Evolutionary conservation across 2,797 vertebrate species (phyloP).

Genomic region (Carcharodon carcharias): DNA sequence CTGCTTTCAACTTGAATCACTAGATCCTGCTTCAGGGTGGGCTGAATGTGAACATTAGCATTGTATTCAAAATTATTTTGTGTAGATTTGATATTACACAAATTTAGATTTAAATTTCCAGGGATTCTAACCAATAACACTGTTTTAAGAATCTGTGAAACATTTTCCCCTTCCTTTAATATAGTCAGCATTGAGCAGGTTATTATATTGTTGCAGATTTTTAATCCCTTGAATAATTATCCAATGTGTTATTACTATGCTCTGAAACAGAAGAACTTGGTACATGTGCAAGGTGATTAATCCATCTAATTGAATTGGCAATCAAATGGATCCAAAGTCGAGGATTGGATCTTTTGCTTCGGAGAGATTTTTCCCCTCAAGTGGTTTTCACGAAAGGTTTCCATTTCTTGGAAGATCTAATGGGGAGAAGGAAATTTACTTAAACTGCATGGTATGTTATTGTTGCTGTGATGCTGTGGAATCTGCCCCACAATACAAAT

Average conservation of each 20-base stretch:
- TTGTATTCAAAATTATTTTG: not conserved
- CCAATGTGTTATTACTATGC: not conserved
- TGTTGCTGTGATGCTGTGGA: not conserved
- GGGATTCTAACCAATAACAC: not conserved
- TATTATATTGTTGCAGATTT: not conserved
- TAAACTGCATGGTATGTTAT: not conserved
- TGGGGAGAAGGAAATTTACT: not conserved
- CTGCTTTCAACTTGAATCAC: not conserved
- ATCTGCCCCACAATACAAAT: not conserved
- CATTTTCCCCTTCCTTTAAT: not conserved
- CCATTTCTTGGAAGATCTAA: not conserved
- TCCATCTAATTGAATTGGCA: not conserved
- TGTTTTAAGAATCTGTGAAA: not conserved
- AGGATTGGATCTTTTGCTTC: not conserved
- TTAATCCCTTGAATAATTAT: not conserved
- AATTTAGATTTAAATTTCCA: not conserved
- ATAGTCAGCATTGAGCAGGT: not conserved
- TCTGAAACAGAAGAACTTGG: not conserved
- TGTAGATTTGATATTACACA: not conserved
- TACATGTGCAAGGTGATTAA: not conserved
- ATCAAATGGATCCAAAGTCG: not conserved
- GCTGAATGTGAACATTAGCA: not conserved
- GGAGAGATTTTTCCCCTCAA: not conserved
- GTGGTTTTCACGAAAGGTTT: not conserved
- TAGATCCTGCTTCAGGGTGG: not conserved